A percentile compares a stretch with the other conserved stretches of the same genome.
Evolutionary conservation across 2,113 vertebrate species (phyloP).

Genomic region (Raja brachyura): DNA sequence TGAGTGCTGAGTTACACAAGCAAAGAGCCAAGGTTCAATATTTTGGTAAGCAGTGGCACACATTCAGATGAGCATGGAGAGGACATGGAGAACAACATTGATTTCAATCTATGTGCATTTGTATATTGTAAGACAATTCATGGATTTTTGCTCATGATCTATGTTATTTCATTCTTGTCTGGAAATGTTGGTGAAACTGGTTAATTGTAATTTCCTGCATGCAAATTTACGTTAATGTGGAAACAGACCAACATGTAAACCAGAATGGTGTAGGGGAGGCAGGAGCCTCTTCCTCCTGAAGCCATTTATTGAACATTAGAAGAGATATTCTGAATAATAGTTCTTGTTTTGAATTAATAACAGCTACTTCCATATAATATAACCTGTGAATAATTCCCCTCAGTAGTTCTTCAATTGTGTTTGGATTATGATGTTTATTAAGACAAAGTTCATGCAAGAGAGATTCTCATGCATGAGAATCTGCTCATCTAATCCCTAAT

Average conservation of each 20-base stretch:
- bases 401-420: no score
- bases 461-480: no score
- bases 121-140: background rate
- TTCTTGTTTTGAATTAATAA: no score
- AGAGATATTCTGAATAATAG: no score
- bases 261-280: background rate
- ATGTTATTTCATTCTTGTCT: background rate
- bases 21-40: background rate
- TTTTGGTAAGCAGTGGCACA: background rate
- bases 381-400: no score
- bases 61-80: background rate
- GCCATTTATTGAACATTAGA: background rate
- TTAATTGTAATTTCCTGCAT: background rate
- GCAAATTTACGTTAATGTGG: background rate
- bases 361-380: no score
- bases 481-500: no score
- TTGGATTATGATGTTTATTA: no score
- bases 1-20: background rate
- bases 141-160: background rate
- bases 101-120: background rate
- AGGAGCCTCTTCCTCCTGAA: background rate
- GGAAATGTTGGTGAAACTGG: background rate
- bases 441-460: no score
- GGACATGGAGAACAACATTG: background rate
- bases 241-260: background rate